phyloP scores from a whole-genome alignment of 1,140 invertebrate genomes.

The Drosophila funebris region DNA sequence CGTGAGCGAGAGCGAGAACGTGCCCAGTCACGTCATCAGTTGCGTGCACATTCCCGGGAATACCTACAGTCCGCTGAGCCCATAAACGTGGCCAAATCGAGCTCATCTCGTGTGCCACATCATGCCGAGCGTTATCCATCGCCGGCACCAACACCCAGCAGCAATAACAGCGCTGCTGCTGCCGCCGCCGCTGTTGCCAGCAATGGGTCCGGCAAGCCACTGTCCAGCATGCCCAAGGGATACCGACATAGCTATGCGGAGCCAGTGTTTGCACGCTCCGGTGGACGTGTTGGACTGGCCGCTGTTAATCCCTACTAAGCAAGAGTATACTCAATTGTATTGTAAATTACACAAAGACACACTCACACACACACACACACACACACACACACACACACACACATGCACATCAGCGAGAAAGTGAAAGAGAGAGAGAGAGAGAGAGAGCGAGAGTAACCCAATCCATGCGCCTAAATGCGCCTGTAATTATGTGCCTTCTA shows the following conservation, averaged over 20 bases:
- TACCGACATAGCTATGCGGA: constrained; percentile 85
- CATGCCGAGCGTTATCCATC: constrained; percentile 61
- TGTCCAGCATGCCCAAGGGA: constrained; percentile 79
- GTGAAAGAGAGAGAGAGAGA: background rate
- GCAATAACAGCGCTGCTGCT: constrained; percentile 10
- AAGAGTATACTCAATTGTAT: constrained; percentile 12
- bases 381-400: constrained; percentile 12
- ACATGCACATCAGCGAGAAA: background rate
- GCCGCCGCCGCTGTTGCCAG: background rate
- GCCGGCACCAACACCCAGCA: constrained; percentile 54
- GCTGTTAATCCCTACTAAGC: constrained; percentile 79
- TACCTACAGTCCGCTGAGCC: constrained; percentile 51
- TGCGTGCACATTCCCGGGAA: constrained; percentile 63
- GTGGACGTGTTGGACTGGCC: constrained; percentile 78
- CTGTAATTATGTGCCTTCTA: constrained; percentile 78
- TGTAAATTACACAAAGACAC: constrained; percentile 38
- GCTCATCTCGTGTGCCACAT: constrained; percentile 33
- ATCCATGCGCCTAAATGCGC: constrained; percentile 48
- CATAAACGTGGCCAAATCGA: constrained; percentile 32
- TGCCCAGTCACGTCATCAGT: constrained; percentile 37
- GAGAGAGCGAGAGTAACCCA: constrained; percentile 1
- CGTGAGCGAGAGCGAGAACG: constrained; percentile 15
- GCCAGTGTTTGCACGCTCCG: constrained; percentile 78
- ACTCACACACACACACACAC: background rate
- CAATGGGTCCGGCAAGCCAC: constrained; percentile 46